Conservation (phyloP, 2,797 vertebrate genomes). For the Chelon labrosus region DNA sequence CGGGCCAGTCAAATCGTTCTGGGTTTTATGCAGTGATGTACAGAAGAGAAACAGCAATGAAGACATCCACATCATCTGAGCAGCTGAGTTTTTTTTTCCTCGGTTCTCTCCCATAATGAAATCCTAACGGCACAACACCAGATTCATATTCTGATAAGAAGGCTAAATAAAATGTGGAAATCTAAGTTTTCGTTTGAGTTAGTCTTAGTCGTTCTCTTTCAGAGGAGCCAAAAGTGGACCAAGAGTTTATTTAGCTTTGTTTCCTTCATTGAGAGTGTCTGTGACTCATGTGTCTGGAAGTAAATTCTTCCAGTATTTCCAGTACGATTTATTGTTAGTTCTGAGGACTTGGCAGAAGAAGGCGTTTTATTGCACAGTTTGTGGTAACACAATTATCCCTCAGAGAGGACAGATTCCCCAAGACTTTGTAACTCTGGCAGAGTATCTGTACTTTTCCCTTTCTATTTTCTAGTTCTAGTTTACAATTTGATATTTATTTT, state of each 20-base stretch:
- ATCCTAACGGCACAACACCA: too few species aligned
- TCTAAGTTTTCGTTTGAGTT: not conserved
- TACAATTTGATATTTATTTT: conserved; percentile 5
- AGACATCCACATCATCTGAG: too few species aligned
- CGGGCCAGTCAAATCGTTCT: too few species aligned
- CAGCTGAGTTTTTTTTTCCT: too few species aligned
- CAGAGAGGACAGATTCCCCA: conserved; percentile 31
- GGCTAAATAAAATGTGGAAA: too few species aligned
- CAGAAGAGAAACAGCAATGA: too few species aligned
- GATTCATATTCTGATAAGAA: too few species aligned
- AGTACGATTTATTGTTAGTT: conserved; percentile 67
- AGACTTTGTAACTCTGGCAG: conserved; percentile 39
- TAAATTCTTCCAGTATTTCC: conserved; percentile 46
- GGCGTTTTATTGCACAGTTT: conserved; percentile 67
- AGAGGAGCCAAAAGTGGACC: not conserved
- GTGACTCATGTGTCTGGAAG: conserved; percentile 60
- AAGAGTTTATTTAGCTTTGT: conserved; percentile 21
- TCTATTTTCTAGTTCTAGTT: conserved; percentile 12
- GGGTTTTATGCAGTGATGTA: too few species aligned
- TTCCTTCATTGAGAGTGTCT: conserved; percentile 8
- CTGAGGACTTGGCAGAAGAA: conserved; percentile 56
- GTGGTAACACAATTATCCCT: conserved; percentile 61
- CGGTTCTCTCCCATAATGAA: too few species aligned
- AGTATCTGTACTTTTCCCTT: conserved; percentile 17
- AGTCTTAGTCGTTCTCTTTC: conserved; percentile 3